phyloP scores from a whole-genome alignment of 2,888 invertebrate species.

The Endotricha flammealis region DNA sequence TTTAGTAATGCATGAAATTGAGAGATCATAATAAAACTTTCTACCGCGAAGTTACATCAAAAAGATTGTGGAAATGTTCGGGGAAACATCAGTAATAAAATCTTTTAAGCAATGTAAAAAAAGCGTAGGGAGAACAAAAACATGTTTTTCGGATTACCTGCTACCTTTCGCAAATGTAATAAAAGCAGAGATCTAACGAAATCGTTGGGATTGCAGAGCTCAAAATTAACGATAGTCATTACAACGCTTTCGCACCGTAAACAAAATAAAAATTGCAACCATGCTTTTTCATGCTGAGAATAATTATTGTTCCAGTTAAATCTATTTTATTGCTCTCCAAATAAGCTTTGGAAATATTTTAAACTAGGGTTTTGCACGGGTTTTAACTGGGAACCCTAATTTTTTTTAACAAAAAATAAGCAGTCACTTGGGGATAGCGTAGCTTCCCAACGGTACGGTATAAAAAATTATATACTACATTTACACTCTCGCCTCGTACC shows the following conservation, averaged over 20 bases:
- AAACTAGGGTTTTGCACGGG: too few relatives aligned
- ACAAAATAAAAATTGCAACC: conserved; percentile 42
- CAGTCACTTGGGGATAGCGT: too few relatives aligned
- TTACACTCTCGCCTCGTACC: too few relatives aligned
- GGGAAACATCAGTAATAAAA: conserved; percentile 5
- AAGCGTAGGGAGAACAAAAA: conserved; percentile 16
- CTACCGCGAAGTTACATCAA: conserved; percentile 1
- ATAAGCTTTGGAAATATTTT: too few relatives aligned
- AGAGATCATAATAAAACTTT: neutral
- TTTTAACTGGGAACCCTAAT: too few relatives aligned
- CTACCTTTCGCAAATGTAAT: conserved; percentile 29
- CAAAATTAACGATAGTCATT: conserved; percentile 44
- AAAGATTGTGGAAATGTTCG: neutral
- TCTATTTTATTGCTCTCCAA: too few relatives aligned
- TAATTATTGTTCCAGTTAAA: too few relatives aligned
- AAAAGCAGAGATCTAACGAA: conserved; percentile 36
- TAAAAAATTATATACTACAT: too few relatives aligned
- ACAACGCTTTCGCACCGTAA: conserved; percentile 34
- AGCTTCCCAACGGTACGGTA: too few relatives aligned
- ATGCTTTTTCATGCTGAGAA: conserved; percentile 22
- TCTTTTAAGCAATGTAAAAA: neutral
- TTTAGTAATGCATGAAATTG: neutral
- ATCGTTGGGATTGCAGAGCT: conserved; percentile 38
- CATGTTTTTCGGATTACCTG: conserved; percentile 28
- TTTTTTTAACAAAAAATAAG: too few relatives aligned